Base-by-base conservation (phyloP, 2,113 vertebrate species). In the Boulengeromyrus knoepffleri region DNA sequence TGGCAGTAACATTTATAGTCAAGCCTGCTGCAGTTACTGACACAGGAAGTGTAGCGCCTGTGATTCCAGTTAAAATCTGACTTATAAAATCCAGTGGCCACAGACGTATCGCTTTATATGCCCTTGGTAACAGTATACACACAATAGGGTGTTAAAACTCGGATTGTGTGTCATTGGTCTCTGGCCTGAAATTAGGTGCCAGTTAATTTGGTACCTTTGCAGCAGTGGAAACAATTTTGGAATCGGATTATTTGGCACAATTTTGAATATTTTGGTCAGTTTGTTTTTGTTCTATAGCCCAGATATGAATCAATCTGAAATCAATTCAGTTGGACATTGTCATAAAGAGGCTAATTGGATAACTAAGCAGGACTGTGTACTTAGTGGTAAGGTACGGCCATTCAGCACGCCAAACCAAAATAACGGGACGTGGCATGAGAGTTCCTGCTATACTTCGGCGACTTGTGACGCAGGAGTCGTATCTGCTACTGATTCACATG, bases 401-500 rank as follows among this genome's bases (percentile, higher is more conserved):
- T 88, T 94, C 91, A 92, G 92, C 87, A 90, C 92, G 91, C 88
- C 46, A 89, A 92, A 90, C 90, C 53, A 58, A 92, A 90, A 89
- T 89, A 39, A 90, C 53, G 66, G 85, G 52, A 70, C 89, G 90
- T 92, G 46, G 80, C 88, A 90, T 91, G 92, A 91, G 91, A 90
- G 89, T 90, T 91, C 80, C 90, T 92, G 91, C 89, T 88, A 42
- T 88, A 92, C 89, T 88, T 90, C 91, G 45, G 86, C 90, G 91
- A 92, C 90, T 91, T 89, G 91, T 92, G 91, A 92, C 91, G 91
- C 85, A 24, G 36, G 92, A 92, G 90, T 92, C 93, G 93, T 93
- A 93, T 91, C 93, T 84, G 90, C 91, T 93, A 94, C 93, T 92
- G 94, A 96, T 94, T 92, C 91, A 91, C 85, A 89, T 8, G 83